Base-by-base conservation (phyloP, 1,140 invertebrate genomes). In the Apocrypta bakeri region DNA sequence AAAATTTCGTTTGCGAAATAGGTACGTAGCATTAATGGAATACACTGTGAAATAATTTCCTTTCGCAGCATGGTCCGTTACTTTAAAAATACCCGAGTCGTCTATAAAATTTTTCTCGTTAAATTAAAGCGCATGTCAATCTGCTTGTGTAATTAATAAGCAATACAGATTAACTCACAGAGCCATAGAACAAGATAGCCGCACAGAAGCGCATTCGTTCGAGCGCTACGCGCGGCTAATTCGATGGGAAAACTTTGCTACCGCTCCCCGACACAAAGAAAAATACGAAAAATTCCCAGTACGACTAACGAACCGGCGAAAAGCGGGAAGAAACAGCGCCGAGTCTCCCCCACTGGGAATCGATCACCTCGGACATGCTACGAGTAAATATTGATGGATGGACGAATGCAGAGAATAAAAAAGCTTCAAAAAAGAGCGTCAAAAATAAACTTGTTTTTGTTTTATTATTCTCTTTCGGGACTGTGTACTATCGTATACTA, bases 371-470 rank as follows among this genome's bases (percentile, higher is more conserved):
- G 29, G 68, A n/a, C 68, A 33, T 33, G 29, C 27, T 12, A 33
- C n/a, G 31, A 25, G 31, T 71, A 37, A 71, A 71, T 37, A 71
- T 71, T 37, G 68, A 71, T 71, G 31, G 17, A 71, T 69, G 31
- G 27, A 21, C 9, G 68, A 9, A 37, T 12, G 21, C 33, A 33
- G 17, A 25, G 29, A 14, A n/a, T 33, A 69, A 7, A n/a, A 71
- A 33, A 71, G n/a, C n/a, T n/a, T n/a, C n/a, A n/a, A n/a, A 71
- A 33, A 0, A 33, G 21, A 37, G 7, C 12, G 11, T 6, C 21
- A 9, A 33, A 1, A 71, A n/a, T 21, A 21, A 56, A 48, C 1
- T 69, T 69, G 33, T 69, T 69, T 33, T 29, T 29, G 12, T 12
- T 3, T 33, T 37, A n/a, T n/a, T 29, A 71, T 33, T 14, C 31